Conservation (phyloP, 2,113 vertebrate species). For the Nestor notabilis region DNA sequence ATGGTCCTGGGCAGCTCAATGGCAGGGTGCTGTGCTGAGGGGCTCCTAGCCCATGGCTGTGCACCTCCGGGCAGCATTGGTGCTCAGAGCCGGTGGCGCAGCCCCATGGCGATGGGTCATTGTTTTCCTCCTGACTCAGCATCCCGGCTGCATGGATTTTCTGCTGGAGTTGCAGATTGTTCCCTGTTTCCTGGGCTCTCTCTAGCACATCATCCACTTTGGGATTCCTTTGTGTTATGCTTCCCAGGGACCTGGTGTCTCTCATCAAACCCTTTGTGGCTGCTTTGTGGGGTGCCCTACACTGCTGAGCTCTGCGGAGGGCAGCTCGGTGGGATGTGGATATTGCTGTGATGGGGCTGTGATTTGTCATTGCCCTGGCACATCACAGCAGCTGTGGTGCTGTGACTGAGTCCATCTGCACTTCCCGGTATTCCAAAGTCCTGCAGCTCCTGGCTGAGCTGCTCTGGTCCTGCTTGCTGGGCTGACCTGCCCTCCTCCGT, state of each 20-base stretch:
- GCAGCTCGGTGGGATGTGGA: fast-evolving
- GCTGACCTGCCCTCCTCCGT: neutral
- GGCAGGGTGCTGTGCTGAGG: neutral
- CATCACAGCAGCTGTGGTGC: neutral
- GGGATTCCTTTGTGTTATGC: neutral
- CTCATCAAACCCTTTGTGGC: neutral
- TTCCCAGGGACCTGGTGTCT: neutral
- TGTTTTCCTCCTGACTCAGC: constrained; percentile 51
- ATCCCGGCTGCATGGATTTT: constrained; percentile 5
- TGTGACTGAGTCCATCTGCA: neutral
- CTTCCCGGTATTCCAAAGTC: neutral
- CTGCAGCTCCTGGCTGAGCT: neutral
- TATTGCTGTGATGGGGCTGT: neutral
- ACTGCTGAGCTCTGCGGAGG: neutral
- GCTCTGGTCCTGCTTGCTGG: neutral
- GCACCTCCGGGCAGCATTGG: neutral
- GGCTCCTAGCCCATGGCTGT: neutral
- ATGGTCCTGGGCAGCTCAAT: neutral
- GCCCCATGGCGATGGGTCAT: neutral
- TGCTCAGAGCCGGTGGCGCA: neutral
- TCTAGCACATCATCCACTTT: fast-evolving
- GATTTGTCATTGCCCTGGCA: fast-evolving
- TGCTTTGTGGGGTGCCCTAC: neutral
- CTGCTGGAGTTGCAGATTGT: constrained; percentile 62
- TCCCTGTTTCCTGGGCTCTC: constrained; percentile 37